Percentiles rank a stretch among this genome's conserved stretches.
These are phyloP conservation scores for Megalurothrips usitatus DNA, from an alignment of 2,888 invertebrate genomes.

Conservation along the genomic window DNA sequence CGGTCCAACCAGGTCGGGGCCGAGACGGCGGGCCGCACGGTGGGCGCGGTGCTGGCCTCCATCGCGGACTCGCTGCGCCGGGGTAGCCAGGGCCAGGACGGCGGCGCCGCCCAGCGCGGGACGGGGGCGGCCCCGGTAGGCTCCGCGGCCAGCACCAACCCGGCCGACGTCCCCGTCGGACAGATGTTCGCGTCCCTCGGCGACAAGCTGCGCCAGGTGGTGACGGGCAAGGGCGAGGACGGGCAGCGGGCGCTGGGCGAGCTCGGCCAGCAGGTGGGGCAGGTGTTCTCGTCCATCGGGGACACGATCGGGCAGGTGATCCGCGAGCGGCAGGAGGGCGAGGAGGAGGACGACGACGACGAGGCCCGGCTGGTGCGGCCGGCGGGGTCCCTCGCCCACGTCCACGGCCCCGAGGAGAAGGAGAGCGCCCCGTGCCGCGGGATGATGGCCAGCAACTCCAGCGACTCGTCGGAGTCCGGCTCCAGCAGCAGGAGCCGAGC, in stretches of 20 bases:
- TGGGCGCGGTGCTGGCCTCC: neutral
- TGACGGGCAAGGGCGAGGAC: neutral
- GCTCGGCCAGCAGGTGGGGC: neutral
- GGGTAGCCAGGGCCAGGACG: neutral
- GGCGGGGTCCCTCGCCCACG: neutral
- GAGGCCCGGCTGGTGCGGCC: neutral
- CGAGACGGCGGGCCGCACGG: neutral
- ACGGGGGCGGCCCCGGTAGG: neutral
- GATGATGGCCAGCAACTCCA: neutral
- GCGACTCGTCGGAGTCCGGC: neutral
- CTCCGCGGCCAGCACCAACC: neutral
- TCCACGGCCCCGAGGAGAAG: neutral
- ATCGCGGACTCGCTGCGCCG: neutral
- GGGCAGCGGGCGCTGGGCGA: neutral
- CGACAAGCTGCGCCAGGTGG: neutral
- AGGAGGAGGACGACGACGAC: neutral
- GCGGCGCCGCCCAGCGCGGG: neutral
- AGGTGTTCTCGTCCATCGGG: neutral
- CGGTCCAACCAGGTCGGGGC: neutral
- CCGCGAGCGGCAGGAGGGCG: neutral
- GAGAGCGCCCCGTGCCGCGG: too few relatives aligned
- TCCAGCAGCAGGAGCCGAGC: neutral
- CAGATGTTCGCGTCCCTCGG: neutral
- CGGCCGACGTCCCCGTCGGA: neutral
- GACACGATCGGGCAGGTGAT: neutral